A percentile compares a stretch with the other conserved stretches of the same genome.
phyloP scores from a whole-genome alignment of 30 jellyfish, hydroid and myxozoan genomes.

The Aurelia aurita region DNA sequence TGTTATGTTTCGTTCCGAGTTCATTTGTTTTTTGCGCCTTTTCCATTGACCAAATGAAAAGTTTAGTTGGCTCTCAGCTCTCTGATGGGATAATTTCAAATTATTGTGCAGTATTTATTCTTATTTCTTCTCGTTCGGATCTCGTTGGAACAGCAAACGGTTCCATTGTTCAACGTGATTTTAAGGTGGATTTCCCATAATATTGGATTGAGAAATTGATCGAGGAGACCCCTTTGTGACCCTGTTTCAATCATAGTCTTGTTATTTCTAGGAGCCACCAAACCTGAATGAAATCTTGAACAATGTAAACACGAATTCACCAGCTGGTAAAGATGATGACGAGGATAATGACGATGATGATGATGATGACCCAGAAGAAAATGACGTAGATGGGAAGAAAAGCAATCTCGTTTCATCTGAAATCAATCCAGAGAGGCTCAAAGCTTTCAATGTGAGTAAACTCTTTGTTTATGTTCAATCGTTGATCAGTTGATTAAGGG shows the following conservation, averaged over 20 bases:
- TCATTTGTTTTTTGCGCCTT: too few relatives aligned
- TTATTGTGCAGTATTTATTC: too few relatives aligned
- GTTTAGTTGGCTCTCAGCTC: too few relatives aligned
- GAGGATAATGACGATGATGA: constrained; percentile 95
- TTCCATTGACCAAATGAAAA: too few relatives aligned
- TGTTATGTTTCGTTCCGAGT: too few relatives aligned
- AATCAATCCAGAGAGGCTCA: constrained; percentile 94
- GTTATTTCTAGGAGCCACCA: constrained; percentile 72
- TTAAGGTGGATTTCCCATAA: too few relatives aligned
- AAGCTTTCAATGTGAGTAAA: constrained; percentile 93
- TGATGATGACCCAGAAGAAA: constrained; percentile 69
- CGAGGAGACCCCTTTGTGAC: too few relatives aligned
- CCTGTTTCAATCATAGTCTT: not conserved
- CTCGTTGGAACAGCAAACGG: too few relatives aligned
- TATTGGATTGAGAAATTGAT: too few relatives aligned
- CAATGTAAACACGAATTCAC: constrained; percentile 58
- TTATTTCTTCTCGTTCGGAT: too few relatives aligned
- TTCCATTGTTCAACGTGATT: too few relatives aligned
- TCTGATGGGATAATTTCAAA: too few relatives aligned
- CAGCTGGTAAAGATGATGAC: constrained; percentile 82
- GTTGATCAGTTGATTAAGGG: not conserved
- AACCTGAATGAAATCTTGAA: constrained; percentile 69
- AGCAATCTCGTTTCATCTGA: constrained; percentile 33
- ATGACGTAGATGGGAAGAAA: constrained; percentile 39
- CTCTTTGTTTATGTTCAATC: not conserved